These are phyloP conservation scores for Lycophotia porphyrea DNA, from an alignment of 2,888 invertebrate genomes.

Conservation along the genomic window DNA sequence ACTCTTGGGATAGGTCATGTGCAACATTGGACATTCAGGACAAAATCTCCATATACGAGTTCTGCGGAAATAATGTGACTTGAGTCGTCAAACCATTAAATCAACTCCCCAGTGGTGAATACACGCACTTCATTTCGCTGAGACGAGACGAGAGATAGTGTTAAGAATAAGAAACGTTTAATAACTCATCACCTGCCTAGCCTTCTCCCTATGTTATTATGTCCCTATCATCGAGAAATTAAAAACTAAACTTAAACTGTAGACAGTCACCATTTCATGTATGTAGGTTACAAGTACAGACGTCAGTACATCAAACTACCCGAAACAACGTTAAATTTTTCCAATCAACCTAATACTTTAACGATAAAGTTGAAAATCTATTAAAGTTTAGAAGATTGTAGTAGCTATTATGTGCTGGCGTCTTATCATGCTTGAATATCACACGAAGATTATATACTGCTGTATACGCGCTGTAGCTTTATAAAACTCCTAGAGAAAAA, in stretches of 20 bases:
- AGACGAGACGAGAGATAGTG: too few species aligned
- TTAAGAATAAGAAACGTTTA: neutral
- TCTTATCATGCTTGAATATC: constrained; percentile 26
- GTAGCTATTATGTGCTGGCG: too few species aligned
- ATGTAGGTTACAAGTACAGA: too few species aligned
- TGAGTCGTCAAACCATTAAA: neutral
- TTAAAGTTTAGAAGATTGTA: too few species aligned
- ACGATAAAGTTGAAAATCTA: too few species aligned
- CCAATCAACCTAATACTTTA: too few species aligned
- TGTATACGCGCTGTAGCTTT: neutral
- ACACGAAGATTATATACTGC: neutral
- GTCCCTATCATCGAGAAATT: too few species aligned
- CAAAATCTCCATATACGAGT: neutral
- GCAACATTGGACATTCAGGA: neutral
- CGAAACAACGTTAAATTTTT: too few species aligned
- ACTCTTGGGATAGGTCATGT: neutral
- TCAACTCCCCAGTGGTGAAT: neutral
- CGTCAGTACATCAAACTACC: too few species aligned
- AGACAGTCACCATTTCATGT: too few species aligned
- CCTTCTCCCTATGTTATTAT: neutral
- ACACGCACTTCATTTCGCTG: neutral
- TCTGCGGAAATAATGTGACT: neutral
- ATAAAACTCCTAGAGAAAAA: constrained; percentile 42
- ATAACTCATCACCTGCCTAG: neutral
- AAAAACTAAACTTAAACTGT: too few species aligned